Evolutionary conservation across 2,888 invertebrate genomes (phyloP), one percentile per base, ranked within the genome.

Genomic region (Shargacucullia verbasci): DNA sequence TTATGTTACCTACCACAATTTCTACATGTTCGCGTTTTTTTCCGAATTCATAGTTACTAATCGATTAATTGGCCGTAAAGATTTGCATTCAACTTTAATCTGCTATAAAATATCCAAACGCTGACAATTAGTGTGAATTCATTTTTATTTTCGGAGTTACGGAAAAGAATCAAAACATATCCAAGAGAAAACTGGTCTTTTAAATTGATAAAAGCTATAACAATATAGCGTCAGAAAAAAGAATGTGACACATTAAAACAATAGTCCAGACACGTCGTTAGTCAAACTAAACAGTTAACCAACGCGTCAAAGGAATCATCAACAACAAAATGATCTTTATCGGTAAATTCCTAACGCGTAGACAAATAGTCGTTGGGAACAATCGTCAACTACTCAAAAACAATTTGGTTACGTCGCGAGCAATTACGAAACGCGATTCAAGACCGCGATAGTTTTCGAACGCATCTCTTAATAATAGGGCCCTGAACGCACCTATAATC

Each of bases 351-450:
- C 79, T 82, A 86, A 85, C 84, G 84, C 85, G 80, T 91, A 91
- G 93, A 93, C 93, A 93, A 93, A 93, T 93, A 92, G 91, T 89
- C 87, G 80, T 81, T 77, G 81, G 87, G 90, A 92, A 92, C 92
- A 92, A 92, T 92, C 91, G 90, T 90, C 90, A 88, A 73, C 85
- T 84, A 87, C 86, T 90, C 86, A 87, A 88, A 92, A 93, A 92
- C 91, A 92, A 92, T 93, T 93, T 91, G 85, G 91, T 86, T 84
- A 81, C 87, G 87, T 85, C 86, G 82, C 86, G 81, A 83, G 89
- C 92, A 92, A 92, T 92, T 92, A 92, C 89, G 82, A 85, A 87
- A 88, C 84, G 86, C 87, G 93, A 92, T 92, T 80, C 80, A 75
- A 84, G 78, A 81, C 70, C 71, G 73, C 84, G 92, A 92, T 93